Evolutionary conservation across 2,797 vertebrate species (phyloP), one percentile per base, ranked within the genome.

Genomic region (Cetoscarus ocellatus): DNA sequence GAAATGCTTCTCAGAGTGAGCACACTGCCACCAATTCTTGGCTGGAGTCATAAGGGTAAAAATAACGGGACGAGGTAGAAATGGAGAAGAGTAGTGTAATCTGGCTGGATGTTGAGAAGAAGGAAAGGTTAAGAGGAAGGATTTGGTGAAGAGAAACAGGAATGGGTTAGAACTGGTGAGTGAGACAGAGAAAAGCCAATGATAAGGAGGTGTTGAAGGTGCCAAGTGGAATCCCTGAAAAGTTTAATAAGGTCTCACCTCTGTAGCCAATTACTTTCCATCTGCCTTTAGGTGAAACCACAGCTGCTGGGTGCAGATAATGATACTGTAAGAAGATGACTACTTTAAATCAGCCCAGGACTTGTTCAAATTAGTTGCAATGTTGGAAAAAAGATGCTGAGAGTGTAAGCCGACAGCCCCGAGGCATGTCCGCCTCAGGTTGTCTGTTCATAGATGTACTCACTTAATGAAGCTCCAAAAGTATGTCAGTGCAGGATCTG

Each of bases 251-350:
- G 67, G 15, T 58, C 47, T 34, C 18, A 54, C 61, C 39, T 58
- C 13, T 64, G 39, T 51, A 48, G 58, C 59, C 73, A 67, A 58
- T 79, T 74, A 66, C 57, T 64, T 61, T 68, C 17, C 42, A 50
- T 13, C 55, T 43, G 73, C 73, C 65, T 67, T 34, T 40, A 61
- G 73, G 58, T 45, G 57, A 70, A 80, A 70, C 40, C 48, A 43
- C 51, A 57, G 67, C 73, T 60, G 68, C 72, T 49, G 53, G 60
- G 53, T 39, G 19, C 19, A 70, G 75, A 83, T 83, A 80, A 75
- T 64, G 55, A 70, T 69, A 60, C 70, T 63, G 19, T 34, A 61
- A 63, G 59, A 61, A 11, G 51, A 65, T 56, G 43, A 57, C 43
- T 48, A 51, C 19, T 58, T 59, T 61, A 45, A 39, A 6, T 54